Evolutionary conservation across 2,888 invertebrate genomes (phyloP).

Genomic region (Aphodius granarius): DNA sequence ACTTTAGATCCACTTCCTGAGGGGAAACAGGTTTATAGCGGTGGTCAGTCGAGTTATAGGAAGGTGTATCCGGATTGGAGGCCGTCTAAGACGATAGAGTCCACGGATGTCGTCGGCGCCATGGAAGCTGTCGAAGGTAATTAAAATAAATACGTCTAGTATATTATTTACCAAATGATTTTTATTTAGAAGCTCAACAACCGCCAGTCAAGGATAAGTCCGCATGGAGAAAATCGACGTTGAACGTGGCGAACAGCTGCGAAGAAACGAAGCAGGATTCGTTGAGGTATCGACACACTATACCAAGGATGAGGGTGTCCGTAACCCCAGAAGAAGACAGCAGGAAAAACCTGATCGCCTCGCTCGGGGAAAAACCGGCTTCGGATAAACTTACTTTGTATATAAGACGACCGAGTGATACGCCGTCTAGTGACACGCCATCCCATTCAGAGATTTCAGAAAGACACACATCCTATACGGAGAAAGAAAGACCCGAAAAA

Average conservation of each 20-base stretch:
- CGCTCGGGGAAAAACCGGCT: constrained; percentile 56
- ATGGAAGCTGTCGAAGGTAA: constrained; percentile 86
- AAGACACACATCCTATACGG: constrained; percentile 2
- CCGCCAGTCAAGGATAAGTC: constrained; percentile 72
- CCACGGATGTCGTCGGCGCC: constrained; percentile 79
- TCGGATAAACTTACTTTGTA: constrained; percentile 64
- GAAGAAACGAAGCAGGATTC: constrained; percentile 68
- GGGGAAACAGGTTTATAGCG: constrained; percentile 61
- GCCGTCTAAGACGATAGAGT: constrained; percentile 76
- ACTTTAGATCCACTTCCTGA: constrained; percentile 76
- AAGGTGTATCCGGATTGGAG: constrained; percentile 78
- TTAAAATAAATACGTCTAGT: background rate
- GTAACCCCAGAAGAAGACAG: constrained; percentile 53
- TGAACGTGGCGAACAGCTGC: constrained; percentile 64
- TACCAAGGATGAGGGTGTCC: constrained; percentile 39
- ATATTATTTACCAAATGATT: background rate
- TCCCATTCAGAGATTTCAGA: no score
- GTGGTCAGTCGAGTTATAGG: constrained; percentile 57
- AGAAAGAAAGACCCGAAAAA: constrained; percentile 19
- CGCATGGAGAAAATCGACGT: constrained; percentile 72
- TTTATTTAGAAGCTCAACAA: constrained; percentile 38
- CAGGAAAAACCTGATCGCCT: constrained; percentile 58
- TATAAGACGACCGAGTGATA: constrained; percentile 57
- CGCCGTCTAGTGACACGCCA: constrained; percentile 23
- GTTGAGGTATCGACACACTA: constrained; percentile 61